Base-by-base conservation (phyloP, 2,888 invertebrate genomes). In the Euspilapteryx auroguttella region DNA sequence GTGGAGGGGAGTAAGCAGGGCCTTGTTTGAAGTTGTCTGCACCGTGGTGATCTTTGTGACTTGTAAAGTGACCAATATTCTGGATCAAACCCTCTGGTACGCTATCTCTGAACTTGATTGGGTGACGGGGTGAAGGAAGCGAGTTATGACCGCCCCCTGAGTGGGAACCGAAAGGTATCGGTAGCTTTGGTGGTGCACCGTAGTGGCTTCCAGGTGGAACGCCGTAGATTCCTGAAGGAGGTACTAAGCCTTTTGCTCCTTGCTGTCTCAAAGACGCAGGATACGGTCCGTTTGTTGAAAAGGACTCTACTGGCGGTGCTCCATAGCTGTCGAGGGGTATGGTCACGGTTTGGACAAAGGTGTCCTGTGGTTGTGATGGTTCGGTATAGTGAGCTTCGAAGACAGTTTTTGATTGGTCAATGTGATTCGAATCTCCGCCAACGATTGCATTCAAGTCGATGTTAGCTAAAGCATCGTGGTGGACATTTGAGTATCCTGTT, bases 101-200 rank as follows among this genome's bases (percentile, higher is more conserved):
- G 0, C 86, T 81, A n/a, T 87, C 85, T 25, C 87, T 78, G 53
- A 87, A 88, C 37, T 84, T 79, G 4, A 88, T 79, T 0, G 89
- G 89, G 17, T 77, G 76, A 44, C 71, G 75, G 1, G 82, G 81
- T 1, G 52, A 50, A 26, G 49, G 58, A 2, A 68, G 62, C 2
- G 77, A 71, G 0, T 69, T 49, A 35, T 63, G 62, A 0, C 65
- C 64, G 0, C 76, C 75, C 4, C 76, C 75, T 0, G 76, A 68
- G 29, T 57, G 51, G 0, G 58, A 49, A 0, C 76, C 76, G 29
- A 73, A 75, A 0, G 73, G 68, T 2, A 76, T 50, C 0, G 77
- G 69, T 2, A 77, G 37, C 13, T 52, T 55, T 0, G 62, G 66
- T 0, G 76, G 76, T 0, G 55, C 61, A 1, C 75, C 75, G 22